Conservation (phyloP, 2,797 vertebrate genomes). For the Stomatorhinus walkeri region DNA sequence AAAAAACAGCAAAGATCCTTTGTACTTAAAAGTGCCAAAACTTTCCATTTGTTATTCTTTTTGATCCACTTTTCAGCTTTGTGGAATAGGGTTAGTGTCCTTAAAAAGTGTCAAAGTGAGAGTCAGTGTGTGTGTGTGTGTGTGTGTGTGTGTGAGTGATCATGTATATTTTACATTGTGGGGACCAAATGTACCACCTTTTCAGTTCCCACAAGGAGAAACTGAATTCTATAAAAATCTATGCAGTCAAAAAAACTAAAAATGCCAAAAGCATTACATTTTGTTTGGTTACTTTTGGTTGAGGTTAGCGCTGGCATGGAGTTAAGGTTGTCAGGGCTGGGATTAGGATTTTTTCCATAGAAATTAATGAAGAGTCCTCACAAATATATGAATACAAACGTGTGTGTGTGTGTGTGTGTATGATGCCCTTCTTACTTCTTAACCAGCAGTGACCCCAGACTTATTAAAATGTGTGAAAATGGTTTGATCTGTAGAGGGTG, state of each 20-base stretch:
- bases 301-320: neutral
- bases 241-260: neutral
- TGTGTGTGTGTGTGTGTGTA: neutral
- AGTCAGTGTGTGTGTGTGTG: neutral
- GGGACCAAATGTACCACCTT: neutral
- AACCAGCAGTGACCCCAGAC: slow-evolving; percentile 30
- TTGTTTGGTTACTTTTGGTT: neutral
- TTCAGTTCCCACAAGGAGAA: neutral
- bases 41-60: neutral
- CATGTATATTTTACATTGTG: neutral
- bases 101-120: neutral
- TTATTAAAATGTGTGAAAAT: slow-evolving; percentile 53
- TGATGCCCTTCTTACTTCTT: neutral
- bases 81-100: neutral
- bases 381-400: neutral
- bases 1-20: slow-evolving; percentile 19
- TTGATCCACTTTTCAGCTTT: neutral
- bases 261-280: neutral
- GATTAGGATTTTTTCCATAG: neutral
- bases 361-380: neutral
- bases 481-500: slow-evolving; percentile 25
- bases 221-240: neutral
- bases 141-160: neutral
- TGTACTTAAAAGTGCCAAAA: neutral
- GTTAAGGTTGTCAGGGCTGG: neutral